phyloP scores from a whole-genome alignment of 2,797 vertebrate species.

The Microcaecilia unicolor region DNA sequence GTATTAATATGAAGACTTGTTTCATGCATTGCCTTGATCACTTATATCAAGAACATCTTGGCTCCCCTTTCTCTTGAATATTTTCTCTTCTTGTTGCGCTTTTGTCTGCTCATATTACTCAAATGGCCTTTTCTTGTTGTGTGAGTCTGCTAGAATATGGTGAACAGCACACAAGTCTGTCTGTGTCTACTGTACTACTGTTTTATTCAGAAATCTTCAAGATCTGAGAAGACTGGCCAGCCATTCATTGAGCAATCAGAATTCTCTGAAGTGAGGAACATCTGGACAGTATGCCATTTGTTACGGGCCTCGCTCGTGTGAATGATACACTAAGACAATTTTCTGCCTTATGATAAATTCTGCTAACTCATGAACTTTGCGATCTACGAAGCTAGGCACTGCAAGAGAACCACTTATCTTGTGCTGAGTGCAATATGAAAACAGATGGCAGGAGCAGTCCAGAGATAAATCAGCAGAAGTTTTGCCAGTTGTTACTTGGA shows the following conservation, averaged over 20 bases:
- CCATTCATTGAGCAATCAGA: not conserved
- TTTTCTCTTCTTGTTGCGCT: no score
- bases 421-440: conserved; percentile 39
- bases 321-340: conserved; percentile 38
- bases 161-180: no score
- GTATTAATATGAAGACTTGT: no score
- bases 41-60: no score
- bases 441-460: conserved; percentile 44
- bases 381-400: conserved; percentile 36
- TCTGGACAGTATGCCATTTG: conserved; percentile 24
- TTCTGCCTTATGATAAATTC: conserved; percentile 41
- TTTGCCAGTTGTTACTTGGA: conserved; percentile 1
- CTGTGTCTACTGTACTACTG: not conserved
- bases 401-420: conserved; percentile 39
- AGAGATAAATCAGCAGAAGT: conserved; percentile 29
- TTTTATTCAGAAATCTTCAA: not conserved
- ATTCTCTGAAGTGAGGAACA: conserved; percentile 5
- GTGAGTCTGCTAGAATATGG: no score
- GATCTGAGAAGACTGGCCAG: not conserved
- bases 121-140: no score
- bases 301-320: conserved; percentile 20
- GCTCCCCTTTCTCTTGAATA: no score
- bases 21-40: no score
- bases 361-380: conserved; percentile 43
- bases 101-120: no score